These are phyloP conservation scores for Agrilus biguttatus DNA, from an alignment of 2,888 invertebrate genomes.

Conservation along the genomic window DNA sequence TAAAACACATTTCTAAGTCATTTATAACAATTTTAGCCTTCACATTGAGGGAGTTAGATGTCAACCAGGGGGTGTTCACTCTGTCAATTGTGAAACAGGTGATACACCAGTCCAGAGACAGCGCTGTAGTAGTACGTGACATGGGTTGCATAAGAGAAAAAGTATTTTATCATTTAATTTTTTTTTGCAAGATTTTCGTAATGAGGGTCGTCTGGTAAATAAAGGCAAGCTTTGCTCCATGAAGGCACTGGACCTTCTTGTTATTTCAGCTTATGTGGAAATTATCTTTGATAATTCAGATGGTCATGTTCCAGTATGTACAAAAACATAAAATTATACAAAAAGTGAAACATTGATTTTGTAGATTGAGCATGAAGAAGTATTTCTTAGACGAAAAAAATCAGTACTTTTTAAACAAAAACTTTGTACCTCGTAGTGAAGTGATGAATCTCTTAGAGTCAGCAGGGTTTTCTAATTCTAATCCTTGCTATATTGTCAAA, in stretches of 20 bases:
- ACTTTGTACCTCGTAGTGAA: conserved; percentile 92
- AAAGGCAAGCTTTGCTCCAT: conserved; percentile 86
- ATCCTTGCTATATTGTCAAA: conserved; percentile 99
- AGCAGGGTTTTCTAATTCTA: conserved; percentile 96
- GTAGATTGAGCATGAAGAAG: conserved; percentile 96
- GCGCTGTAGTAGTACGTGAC: too few species aligned
- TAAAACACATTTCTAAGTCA: too few species aligned
- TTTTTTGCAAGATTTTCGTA: too few species aligned
- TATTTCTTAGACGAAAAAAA: conserved; percentile 93
- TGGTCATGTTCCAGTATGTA: conserved; percentile 82
- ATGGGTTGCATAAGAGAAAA: too few species aligned
- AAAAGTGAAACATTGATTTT: conserved; percentile 2
- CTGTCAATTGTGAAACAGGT: too few species aligned
- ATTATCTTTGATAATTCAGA: conserved; percentile 98
- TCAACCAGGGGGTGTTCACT: too few species aligned
- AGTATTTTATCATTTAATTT: too few species aligned
- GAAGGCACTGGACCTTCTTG: conserved; percentile 96
- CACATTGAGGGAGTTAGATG: too few species aligned
- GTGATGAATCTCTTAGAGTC: conserved; percentile 97
- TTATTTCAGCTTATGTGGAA: conserved; percentile 95
- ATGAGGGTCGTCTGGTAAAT: too few species aligned
- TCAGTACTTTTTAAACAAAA: conserved; percentile 97
- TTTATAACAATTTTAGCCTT: too few species aligned
- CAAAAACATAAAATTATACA: neutral
- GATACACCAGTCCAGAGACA: too few species aligned